Evolutionary conservation across 1,140 invertebrate genomes (phyloP).

Genomic region (Brachionus manjavacas): DNA sequence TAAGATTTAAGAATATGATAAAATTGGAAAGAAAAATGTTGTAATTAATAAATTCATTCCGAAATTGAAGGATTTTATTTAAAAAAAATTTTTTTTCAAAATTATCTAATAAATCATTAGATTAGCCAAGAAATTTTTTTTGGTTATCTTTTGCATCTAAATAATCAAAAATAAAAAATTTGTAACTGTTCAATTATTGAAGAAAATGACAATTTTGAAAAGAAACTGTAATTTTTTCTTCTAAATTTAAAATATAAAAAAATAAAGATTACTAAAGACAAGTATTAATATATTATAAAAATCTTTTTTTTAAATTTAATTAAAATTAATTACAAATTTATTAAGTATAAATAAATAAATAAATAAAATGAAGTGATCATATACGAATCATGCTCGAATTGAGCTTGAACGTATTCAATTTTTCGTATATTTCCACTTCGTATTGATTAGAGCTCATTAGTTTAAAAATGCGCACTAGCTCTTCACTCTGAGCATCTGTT

Average conservation of each 20-base stretch:
- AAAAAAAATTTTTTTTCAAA: too few species aligned
- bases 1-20: too few species aligned
- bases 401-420: slow-evolving; percentile 2
- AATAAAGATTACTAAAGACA: not conserved
- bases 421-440: slow-evolving; percentile 34
- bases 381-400: slow-evolving; percentile 24
- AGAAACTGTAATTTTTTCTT: not conserved
- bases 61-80: too few species aligned
- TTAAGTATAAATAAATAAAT: not conserved
- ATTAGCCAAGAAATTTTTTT: too few species aligned
- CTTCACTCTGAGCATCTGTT: slow-evolving; percentile 34
- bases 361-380: not conserved
- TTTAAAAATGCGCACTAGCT: slow-evolving; percentile 26
- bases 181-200: too few species aligned
- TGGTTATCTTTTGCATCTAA: too few species aligned
- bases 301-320: not conserved
- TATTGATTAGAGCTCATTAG: slow-evolving; percentile 37
- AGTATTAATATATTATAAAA: not conserved
- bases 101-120: too few species aligned
- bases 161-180: too few species aligned
- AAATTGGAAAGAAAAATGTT: too few species aligned
- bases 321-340: not conserved
- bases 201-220: not conserved
- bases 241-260: not conserved
- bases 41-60: too few species aligned